phyloP scores from a whole-genome alignment of 2,797 vertebrate species.

The Oryzias sinensis region DNA sequence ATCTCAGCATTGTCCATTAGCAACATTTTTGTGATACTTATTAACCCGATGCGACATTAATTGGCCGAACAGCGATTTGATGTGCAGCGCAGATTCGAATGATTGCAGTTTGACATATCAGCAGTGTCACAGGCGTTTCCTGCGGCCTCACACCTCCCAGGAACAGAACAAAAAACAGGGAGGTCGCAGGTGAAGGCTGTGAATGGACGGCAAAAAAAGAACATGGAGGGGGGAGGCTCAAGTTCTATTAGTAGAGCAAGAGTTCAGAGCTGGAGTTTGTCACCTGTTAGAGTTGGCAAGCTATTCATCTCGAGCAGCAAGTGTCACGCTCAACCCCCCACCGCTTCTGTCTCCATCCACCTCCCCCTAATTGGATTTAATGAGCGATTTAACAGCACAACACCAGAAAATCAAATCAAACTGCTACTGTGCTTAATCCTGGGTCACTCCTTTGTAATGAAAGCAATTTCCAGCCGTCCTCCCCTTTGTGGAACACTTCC shows the following conservation, averaged over 20 bases:
- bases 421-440: slow-evolving; percentile 67
- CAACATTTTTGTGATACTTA: slow-evolving; percentile 34
- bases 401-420: slow-evolving; percentile 75
- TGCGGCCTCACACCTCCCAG: slow-evolving; percentile 29
- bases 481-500: slow-evolving; percentile 18
- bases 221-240: slow-evolving; percentile 4
- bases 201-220: slow-evolving; percentile 9
- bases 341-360: slow-evolving; percentile 34
- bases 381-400: slow-evolving; percentile 80
- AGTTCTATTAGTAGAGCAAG: slow-evolving; percentile 45
- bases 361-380: slow-evolving; percentile 80
- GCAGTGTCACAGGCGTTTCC: slow-evolving; percentile 14
- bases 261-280: slow-evolving; percentile 51
- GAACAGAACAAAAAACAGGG: neutral
- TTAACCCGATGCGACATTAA: slow-evolving; percentile 55
- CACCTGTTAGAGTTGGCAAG: slow-evolving; percentile 48
- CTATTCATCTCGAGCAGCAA: slow-evolving; percentile 25
- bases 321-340: slow-evolving; percentile 4
- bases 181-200: slow-evolving; percentile 24
- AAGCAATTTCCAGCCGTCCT: slow-evolving; percentile 24
- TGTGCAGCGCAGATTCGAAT: slow-evolving; percentile 2
- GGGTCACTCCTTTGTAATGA: slow-evolving; percentile 67
- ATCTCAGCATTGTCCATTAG: slow-evolving; percentile 19
- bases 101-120: slow-evolving; percentile 27
- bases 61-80: slow-evolving; percentile 41